Conservation (phyloP, 1,140 invertebrate genomes). For the Drosophila sturtevanti region DNA sequence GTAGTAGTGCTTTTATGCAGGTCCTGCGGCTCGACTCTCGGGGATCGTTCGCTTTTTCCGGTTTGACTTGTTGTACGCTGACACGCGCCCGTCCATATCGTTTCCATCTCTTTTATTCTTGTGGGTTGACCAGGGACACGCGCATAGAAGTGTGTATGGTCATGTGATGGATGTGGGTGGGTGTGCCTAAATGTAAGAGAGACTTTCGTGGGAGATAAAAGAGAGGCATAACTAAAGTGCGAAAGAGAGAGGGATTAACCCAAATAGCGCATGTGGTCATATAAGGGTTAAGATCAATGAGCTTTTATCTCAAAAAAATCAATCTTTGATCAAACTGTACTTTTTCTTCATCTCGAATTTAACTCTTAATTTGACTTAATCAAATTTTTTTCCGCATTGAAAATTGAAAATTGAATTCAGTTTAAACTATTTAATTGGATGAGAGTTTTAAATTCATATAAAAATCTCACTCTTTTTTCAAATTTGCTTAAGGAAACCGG, state of each 20-base stretch:
- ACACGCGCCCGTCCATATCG: constrained; percentile 51
- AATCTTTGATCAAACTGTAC: neutral
- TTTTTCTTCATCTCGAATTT: neutral
- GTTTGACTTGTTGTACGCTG: constrained; percentile 63
- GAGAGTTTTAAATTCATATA: no score
- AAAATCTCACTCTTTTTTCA: no score
- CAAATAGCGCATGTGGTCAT: neutral
- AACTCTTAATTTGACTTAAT: no score
- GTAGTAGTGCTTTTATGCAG: constrained; percentile 35
- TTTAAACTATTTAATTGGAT: no score
- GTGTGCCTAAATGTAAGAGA: constrained; percentile 2
- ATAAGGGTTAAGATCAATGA: constrained; percentile 4
- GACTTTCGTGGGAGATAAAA: neutral
- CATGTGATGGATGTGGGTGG: constrained; percentile 20
- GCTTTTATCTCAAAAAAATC: neutral
- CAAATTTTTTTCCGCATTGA: no score
- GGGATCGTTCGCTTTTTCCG: constrained; percentile 40
- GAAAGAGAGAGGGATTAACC: neutral
- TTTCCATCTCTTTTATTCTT: constrained; percentile 33
- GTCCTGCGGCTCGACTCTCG: constrained; percentile 31
- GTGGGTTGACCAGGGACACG: constrained; percentile 55
- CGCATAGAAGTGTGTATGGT: constrained; percentile 27
- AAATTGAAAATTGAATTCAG: no score
- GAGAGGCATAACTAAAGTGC: neutral
- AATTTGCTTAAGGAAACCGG: no score